Evolutionary conservation across 2,888 invertebrate species (phyloP).

Genomic region (Listrodromus nycthemerus): DNA sequence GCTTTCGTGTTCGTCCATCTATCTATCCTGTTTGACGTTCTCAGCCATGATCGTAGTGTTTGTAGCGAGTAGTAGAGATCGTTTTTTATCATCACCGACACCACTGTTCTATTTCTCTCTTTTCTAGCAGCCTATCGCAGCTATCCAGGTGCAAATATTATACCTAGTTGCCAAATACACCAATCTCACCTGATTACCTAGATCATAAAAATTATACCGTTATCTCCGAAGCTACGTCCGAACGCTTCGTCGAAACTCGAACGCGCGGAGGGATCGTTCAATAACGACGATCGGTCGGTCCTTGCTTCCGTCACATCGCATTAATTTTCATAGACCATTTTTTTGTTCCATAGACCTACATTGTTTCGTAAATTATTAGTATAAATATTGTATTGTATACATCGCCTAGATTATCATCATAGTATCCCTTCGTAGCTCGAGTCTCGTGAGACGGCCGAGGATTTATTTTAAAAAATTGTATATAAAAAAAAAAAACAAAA

Average conservation of each 20-base stretch:
- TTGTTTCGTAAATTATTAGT: conserved; percentile 19
- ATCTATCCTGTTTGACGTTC: conserved; percentile 78
- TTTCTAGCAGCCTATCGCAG: conserved; percentile 85
- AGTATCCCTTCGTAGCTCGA: conserved; percentile 56
- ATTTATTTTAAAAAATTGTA: conserved; percentile 72
- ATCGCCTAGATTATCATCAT: conserved; percentile 1
- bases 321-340: neutral
- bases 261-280: conserved; percentile 49
- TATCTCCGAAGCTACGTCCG: conserved; percentile 51
- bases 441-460: conserved; percentile 72
- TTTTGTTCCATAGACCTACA: conserved; percentile 14
- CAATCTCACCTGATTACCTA: conserved; percentile 81
- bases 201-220: conserved; percentile 72
- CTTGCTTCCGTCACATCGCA: conserved; percentile 36
- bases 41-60: conserved; percentile 82
- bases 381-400: conserved; percentile 10
- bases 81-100: conserved; percentile 83
- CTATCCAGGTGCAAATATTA: conserved; percentile 84
- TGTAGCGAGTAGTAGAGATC: conserved; percentile 83
- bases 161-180: conserved; percentile 82
- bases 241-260: conserved; percentile 51
- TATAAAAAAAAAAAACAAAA: conserved; percentile 71
- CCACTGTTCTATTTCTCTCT: conserved; percentile 84
- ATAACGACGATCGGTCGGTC: neutral
- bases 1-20: conserved; percentile 83